Percentiles rank a stretch among this genome's conserved stretches.
Evolutionary conservation across 2,888 invertebrate genomes (phyloP).

Genomic region (Cremastinae sp.): DNA sequence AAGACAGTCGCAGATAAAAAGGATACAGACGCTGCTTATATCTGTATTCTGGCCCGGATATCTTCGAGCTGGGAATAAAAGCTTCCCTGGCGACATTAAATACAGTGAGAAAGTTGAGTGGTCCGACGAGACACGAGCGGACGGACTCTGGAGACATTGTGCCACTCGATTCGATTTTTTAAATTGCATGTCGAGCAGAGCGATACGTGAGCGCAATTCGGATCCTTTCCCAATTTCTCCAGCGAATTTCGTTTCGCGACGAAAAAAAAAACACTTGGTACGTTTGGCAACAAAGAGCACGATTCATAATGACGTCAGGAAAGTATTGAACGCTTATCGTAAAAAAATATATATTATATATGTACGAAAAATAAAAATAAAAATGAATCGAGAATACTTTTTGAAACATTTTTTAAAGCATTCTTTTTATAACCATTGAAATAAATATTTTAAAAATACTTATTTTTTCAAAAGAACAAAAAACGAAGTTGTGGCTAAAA

Average conservation of each 20-base stretch:
- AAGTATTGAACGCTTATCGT: not conserved
- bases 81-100: not conserved
- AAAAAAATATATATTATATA: no score
- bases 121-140: conserved; percentile 12
- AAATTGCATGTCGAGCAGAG: conserved; percentile 11
- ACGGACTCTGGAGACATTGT: not conserved
- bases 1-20: conserved; percentile 12
- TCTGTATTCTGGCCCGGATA: conserved; percentile 20
- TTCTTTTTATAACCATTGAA: no score
- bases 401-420: no score
- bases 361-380: no score
- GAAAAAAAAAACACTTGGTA: not conserved
- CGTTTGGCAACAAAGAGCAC: not conserved
- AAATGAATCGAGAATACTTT: no score
- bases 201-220: conserved; percentile 2
- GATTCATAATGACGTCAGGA: not conserved
- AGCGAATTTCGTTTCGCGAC: not conserved
- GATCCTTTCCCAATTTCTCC: not conserved
- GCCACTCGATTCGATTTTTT: conserved; percentile 19
- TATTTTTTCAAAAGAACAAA: no score
- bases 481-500: no score
- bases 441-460: no score
- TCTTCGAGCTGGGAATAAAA: conserved; percentile 45
- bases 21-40: not conserved
- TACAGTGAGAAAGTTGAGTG: not conserved